Conservation (phyloP, 2,888 invertebrate genomes). For the Athetis lepigone region DNA sequence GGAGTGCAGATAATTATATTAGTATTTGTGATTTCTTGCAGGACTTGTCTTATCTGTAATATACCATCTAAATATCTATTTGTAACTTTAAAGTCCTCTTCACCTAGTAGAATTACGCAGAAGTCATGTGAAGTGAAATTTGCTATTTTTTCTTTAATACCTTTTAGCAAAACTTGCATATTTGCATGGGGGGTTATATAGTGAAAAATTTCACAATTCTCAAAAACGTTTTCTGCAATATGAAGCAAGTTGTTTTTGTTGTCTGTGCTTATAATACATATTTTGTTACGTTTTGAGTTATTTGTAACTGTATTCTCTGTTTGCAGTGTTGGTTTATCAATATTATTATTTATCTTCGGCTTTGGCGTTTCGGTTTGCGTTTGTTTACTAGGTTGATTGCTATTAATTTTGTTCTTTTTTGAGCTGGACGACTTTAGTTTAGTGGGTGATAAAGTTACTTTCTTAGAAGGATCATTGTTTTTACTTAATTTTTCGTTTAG, state of each 20-base stretch:
- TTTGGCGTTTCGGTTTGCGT: not conserved
- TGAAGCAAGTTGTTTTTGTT: not conserved
- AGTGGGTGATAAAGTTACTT: not conserved
- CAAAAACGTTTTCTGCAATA: not conserved
- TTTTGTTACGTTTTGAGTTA: not conserved
- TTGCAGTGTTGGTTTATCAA: no score
- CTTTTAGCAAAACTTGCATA: not conserved
- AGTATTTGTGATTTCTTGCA: no score
- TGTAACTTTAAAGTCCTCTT: no score
- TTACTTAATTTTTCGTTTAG: not conserved
- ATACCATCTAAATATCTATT: no score
- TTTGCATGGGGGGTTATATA: not conserved
- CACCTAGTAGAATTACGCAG: no score
- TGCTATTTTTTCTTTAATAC: no score
- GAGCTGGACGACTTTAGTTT: not conserved
- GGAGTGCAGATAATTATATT: no score
- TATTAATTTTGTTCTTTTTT: not conserved
- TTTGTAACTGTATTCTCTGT: not conserved
- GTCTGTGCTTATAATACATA: not conserved
- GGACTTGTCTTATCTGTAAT: no score
- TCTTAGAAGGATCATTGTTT: not conserved
- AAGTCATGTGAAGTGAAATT: no score
- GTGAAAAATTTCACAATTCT: not conserved
- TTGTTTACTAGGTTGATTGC: not conserved
- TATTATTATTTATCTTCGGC: not conserved